phyloP scores from a whole-genome alignment of 2,797 vertebrate genomes.

The Bothrops alternatus region DNA sequence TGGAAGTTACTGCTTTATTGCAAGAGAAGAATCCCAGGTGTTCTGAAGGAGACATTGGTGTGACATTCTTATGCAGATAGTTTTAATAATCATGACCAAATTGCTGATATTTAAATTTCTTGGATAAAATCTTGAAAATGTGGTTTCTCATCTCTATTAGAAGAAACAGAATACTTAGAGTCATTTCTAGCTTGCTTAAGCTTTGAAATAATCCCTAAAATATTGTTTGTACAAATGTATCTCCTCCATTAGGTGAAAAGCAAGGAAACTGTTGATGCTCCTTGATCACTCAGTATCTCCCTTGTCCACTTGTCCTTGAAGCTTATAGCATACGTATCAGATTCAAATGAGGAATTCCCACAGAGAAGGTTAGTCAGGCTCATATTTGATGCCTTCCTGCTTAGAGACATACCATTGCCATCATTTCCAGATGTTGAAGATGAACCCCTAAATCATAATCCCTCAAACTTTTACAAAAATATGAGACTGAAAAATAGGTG shows the following conservation, averaged over 20 bases:
- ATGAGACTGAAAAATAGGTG: not conserved
- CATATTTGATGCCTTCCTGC: not conserved
- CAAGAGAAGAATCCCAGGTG: not conserved
- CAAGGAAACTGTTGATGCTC: not conserved
- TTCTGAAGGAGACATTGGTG: not conserved
- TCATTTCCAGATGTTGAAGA: not conserved
- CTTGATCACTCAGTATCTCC: not conserved
- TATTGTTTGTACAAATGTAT: not conserved
- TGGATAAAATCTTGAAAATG: not conserved
- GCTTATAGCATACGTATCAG: not conserved
- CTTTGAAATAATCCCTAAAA: not conserved
- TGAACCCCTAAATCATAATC: not conserved
- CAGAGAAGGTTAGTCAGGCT: not conserved
- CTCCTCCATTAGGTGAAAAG: not conserved
- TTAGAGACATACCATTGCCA: not conserved
- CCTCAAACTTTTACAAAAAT: not conserved
- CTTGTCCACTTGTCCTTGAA: not conserved
- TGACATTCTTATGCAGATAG: not conserved
- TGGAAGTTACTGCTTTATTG: not conserved
- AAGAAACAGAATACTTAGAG: not conserved
- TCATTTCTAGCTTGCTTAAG: not conserved
- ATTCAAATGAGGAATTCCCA: not conserved
- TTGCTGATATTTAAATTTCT: not conserved
- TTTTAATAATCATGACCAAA: not conserved
- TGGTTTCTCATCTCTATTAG: not conserved